Base-by-base conservation (phyloP, 2,888 invertebrate genomes). In the Linyphia triangularis region DNA sequence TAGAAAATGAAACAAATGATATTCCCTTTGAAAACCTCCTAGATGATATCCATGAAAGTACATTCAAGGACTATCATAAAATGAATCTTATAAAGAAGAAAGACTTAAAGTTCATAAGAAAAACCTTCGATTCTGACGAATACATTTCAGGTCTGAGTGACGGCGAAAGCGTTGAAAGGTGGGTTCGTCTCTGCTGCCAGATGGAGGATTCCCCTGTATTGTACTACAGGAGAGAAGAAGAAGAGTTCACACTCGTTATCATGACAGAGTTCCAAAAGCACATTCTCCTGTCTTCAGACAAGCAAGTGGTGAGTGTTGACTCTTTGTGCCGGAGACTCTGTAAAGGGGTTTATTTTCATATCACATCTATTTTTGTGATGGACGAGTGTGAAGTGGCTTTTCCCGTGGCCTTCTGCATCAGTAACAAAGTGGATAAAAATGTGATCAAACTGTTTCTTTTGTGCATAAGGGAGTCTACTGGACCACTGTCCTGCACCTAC, bases 191-290 rank as follows among this genome's bases (percentile, higher is more conserved):
- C 7, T 85, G 85, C 33, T 65, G 65, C 37, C 72, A 85, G 22
- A 79, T 85, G 79, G 79, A 85, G 65, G 70, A 79, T 30, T 85
- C 85, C 9, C 85, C 85, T 0, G 57, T 85, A 13, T 70, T 85
- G 1, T 72, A 43, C 37, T 85, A 85, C 26, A 24, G 65, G 22
- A 70, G 79, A 22, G 73, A 85, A 13, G 26, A 79, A 0, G 85
- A 79, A 37, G 79, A 85, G 4, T 85, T 85, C 37, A n/a, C 79
- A 22, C 73, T 85, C 30, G 51, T 85, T 16, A 85, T 85, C 43
- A 85, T 85, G 85, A 85, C 85, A 3, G 79, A 79, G 37, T 85
- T 85, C n/a, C 85, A 85, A 26, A 85, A 78, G 26, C 78, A 85
- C 1, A 79, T 85, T n/a, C 77, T 85, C 1, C 33, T 85, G 4